Evolutionary conservation across 2,888 invertebrate species (phyloP).

Genomic region (Oscheius sp.): DNA sequence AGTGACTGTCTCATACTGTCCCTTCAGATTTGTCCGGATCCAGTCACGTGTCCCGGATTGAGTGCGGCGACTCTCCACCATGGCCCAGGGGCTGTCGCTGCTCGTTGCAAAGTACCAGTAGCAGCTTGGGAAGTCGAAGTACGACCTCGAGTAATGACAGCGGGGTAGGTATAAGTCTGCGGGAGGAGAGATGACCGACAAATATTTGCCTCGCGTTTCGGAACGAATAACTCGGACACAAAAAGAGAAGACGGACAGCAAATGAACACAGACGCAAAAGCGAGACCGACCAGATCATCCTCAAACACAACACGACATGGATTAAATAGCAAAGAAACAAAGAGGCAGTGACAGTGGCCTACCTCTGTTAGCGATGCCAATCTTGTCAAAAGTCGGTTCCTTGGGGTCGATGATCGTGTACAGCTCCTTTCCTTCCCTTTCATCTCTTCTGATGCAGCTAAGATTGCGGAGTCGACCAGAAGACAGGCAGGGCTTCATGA

Average conservation of each 20-base stretch:
- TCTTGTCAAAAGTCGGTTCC: too few species aligned
- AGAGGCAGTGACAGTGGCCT: too few species aligned
- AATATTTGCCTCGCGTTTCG: slow-evolving; percentile 18
- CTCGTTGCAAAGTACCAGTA: slow-evolving; percentile 39
- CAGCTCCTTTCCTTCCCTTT: too few species aligned
- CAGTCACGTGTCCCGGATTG: slow-evolving; percentile 29
- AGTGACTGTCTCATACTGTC: background rate
- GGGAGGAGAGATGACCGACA: slow-evolving; percentile 17
- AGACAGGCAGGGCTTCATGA: too few species aligned
- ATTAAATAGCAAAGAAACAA: background rate
- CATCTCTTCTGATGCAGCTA: too few species aligned
- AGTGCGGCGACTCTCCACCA: slow-evolving; percentile 30
- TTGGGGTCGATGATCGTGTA: too few species aligned
- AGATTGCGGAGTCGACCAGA: too few species aligned
- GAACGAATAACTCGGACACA: slow-evolving; percentile 19
- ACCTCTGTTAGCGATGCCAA: too few species aligned
- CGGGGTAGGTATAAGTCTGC: slow-evolving; percentile 25
- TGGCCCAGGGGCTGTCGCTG: slow-evolving; percentile 39
- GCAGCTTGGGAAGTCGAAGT: slow-evolving; percentile 35
- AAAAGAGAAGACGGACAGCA: slow-evolving; percentile 21
- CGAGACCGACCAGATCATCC: slow-evolving; percentile 3
- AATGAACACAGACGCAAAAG: slow-evolving; percentile 19
- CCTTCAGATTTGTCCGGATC: slow-evolving; percentile 26
- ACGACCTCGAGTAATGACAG: slow-evolving; percentile 35
- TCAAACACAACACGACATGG: slow-evolving; percentile 4